Evolutionary conservation across 2,797 vertebrate species (phyloP).

Genomic region (Siniperca scherzeri): DNA sequence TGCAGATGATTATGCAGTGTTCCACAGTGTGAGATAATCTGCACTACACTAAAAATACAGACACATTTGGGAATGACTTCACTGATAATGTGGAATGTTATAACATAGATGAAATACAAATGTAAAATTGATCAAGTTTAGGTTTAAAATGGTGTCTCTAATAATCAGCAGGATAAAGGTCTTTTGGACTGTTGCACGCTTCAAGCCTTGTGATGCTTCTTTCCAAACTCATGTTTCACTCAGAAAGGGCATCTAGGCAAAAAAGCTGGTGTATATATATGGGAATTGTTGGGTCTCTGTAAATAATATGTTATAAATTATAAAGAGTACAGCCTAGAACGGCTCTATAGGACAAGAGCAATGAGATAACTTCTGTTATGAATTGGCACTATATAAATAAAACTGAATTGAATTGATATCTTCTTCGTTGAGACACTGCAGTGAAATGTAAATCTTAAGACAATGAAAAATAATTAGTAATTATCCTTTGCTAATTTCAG

Average conservation of each 20-base stretch:
- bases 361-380: too few species aligned
- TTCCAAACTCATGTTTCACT: neutral
- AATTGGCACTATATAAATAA: too few species aligned
- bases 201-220: neutral
- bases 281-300: too few species aligned
- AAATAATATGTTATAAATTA: too few species aligned
- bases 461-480: neutral
- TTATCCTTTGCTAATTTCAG: neutral
- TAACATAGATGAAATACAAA: neutral
- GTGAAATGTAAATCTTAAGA: neutral
- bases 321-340: too few species aligned
- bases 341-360: too few species aligned
- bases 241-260: neutral
- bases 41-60: neutral
- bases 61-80: neutral
- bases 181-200: neutral
- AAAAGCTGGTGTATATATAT: neutral
- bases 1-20: neutral
- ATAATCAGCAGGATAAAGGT: neutral
- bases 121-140: neutral
- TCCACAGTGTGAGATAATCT: neutral
- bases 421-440: neutral
- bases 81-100: neutral
- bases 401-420: too few species aligned
- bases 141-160: neutral